phyloP scores from a whole-genome alignment of 2,797 vertebrate species.

The Gymnothorax javanicus region DNA sequence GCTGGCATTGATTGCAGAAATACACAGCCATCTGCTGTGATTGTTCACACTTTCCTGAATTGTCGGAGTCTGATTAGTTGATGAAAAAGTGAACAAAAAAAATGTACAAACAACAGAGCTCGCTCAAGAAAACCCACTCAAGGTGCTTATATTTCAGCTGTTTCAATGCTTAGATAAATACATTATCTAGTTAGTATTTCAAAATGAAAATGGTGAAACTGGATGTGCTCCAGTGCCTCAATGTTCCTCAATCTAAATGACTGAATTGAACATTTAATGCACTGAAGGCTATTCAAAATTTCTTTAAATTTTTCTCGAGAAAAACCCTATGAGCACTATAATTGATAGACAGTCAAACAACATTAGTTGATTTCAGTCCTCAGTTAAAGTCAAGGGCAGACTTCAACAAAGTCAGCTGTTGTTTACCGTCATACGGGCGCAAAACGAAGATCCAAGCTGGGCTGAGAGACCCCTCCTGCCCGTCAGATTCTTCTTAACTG shows the following conservation, averaged over 20 bases:
- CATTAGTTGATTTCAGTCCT: not conserved
- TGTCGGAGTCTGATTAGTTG: constrained; percentile 97
- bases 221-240: not conserved
- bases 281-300: not conserved
- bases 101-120: not conserved
- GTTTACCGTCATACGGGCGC: not conserved
- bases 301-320: not conserved
- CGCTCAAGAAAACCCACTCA: not conserved
- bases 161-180: not conserved
- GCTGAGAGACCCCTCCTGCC: not conserved
- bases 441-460: not conserved
- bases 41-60: constrained; percentile 92
- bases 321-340: not conserved
- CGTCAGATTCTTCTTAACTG: not conserved
- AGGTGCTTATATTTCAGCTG: not conserved
- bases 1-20: constrained; percentile 81
- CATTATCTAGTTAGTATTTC: not conserved
- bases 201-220: not conserved
- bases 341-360: not conserved
- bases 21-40: constrained; percentile 88
- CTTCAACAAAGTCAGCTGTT: not conserved
- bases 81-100: constrained; percentile 62
- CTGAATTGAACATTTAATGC: not conserved
- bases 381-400: not conserved
- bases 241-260: not conserved